Percentiles rank a stretch among this genome's conserved stretches.
These are phyloP conservation scores for Limanda limanda DNA, from an alignment of 2,113 vertebrate genomes.

Conservation along the genomic window DNA sequence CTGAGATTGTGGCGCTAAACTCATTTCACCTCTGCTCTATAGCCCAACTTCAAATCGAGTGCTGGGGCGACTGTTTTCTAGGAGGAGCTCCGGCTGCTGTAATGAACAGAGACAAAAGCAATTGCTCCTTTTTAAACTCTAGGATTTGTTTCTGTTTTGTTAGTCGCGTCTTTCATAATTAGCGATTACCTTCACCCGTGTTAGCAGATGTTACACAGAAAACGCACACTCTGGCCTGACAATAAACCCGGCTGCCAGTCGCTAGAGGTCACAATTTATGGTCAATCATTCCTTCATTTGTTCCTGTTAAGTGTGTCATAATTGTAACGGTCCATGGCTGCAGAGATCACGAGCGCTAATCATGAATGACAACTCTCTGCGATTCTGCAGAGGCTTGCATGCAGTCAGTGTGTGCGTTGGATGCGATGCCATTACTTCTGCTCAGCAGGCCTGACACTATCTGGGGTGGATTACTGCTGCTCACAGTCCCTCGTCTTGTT, in stretches of 20 bases:
- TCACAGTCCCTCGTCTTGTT: conserved; percentile 34
- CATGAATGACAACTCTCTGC: conserved; percentile 43
- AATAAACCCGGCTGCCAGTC: neutral
- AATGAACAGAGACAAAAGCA: no score
- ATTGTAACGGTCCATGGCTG: conserved; percentile 35
- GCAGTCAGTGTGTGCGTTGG: neutral
- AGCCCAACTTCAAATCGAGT: conserved; percentile 3
- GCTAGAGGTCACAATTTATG: conserved; percentile 52
- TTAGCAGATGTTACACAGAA: conserved; percentile 48
- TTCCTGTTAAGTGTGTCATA: conserved; percentile 54
- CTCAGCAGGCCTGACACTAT: conserved; percentile 48
- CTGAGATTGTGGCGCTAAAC: conserved; percentile 37
- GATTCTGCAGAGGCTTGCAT: conserved; percentile 3
- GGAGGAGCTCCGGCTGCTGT: no score
- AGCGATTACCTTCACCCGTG: conserved; percentile 40
- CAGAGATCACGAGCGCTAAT: conserved; percentile 11
- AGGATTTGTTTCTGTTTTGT: neutral
- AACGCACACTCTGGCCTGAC: conserved; percentile 2
- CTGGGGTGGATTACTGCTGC: conserved; percentile 58
- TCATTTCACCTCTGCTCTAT: conserved; percentile 31
- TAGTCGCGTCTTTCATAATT: conserved; percentile 8
- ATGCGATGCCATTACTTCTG: conserved; percentile 59
- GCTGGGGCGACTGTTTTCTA: neutral
- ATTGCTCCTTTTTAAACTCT: no score
- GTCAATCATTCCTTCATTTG: conserved; percentile 65